A percentile compares a stretch with the other conserved stretches of the same genome.
Evolutionary conservation across 2,113 vertebrate species (phyloP).

Genomic region (Calidris pugnax): DNA sequence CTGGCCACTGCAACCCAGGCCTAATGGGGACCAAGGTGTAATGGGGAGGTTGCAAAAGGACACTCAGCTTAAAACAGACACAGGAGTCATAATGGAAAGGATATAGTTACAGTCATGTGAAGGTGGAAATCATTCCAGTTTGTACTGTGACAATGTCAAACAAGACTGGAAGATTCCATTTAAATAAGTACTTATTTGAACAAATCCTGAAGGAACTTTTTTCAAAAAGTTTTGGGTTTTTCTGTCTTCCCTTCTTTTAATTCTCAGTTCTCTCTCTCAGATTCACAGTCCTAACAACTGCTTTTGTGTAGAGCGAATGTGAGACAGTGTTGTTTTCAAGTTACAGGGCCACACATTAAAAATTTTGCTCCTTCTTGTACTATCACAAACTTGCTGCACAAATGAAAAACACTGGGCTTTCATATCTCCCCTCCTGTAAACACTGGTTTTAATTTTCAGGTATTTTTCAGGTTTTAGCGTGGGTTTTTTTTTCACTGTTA

Average conservation of each 20-base stretch:
- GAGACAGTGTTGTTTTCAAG: accelerated
- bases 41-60: background rate
- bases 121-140: background rate
- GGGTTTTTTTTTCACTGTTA: accelerated
- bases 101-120: background rate
- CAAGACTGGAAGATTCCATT: background rate
- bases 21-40: background rate
- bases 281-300: background rate
- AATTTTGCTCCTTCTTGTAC: background rate
- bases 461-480: background rate
- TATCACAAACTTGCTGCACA: background rate
- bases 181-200: background rate
- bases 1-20: background rate
- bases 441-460: background rate
- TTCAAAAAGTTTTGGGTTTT: background rate
- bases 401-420: background rate
- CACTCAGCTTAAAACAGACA: background rate
- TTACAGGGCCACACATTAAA: background rate
- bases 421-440: background rate
- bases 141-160: background rate
- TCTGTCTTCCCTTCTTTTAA: background rate
- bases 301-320: background rate
- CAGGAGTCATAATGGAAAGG: background rate
- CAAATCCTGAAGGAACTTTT: background rate
- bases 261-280: background rate